Percentiles rank a stretch among this genome's conserved stretches.
These are phyloP conservation scores for Hydrozoanthus tunicans DNA, from an alignment of 64 coral and sea anemone species.

Conservation along the genomic window DNA sequence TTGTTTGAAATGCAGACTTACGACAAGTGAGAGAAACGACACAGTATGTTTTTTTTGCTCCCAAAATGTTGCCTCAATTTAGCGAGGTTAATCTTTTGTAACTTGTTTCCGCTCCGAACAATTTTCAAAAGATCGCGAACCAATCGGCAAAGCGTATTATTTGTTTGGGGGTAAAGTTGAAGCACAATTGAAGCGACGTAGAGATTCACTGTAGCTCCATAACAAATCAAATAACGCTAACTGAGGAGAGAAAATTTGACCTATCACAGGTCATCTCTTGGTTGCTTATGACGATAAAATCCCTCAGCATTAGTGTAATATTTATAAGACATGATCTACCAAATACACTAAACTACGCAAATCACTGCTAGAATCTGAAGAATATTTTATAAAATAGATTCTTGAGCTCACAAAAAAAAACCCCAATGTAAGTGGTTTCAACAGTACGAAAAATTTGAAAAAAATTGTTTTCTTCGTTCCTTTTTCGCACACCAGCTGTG, in stretches of 20 bases:
- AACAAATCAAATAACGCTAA: slow-evolving; percentile 44
- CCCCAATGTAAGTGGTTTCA: neutral
- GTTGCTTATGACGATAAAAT: slow-evolving; percentile 25
- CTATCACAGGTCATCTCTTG: neutral
- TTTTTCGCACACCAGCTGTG: neutral
- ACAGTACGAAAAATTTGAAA: neutral
- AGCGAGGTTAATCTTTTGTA: slow-evolving; percentile 31
- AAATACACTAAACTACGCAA: neutral
- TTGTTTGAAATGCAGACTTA: neutral
- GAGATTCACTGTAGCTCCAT: neutral
- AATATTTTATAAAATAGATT: slow-evolving; percentile 10
- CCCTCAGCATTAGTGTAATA: slow-evolving; percentile 14
- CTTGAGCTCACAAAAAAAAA: neutral
- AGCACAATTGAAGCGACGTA: slow-evolving; percentile 23
- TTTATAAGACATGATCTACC: neutral
- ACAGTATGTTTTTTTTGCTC: neutral
- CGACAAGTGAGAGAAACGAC: neutral
- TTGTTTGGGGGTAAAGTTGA: slow-evolving; percentile 19
- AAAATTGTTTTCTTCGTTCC: neutral
- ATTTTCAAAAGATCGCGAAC: neutral
- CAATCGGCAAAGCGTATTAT: slow-evolving; percentile 17
- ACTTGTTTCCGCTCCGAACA: slow-evolving; percentile 43
- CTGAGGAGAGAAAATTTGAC: neutral
- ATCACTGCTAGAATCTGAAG: neutral
- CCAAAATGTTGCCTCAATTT: slow-evolving; percentile 31